Evolutionary conservation across 2,113 vertebrate genomes (phyloP), one percentile per base, ranked within the genome.

Genomic region (Calidris pygmaea): DNA sequence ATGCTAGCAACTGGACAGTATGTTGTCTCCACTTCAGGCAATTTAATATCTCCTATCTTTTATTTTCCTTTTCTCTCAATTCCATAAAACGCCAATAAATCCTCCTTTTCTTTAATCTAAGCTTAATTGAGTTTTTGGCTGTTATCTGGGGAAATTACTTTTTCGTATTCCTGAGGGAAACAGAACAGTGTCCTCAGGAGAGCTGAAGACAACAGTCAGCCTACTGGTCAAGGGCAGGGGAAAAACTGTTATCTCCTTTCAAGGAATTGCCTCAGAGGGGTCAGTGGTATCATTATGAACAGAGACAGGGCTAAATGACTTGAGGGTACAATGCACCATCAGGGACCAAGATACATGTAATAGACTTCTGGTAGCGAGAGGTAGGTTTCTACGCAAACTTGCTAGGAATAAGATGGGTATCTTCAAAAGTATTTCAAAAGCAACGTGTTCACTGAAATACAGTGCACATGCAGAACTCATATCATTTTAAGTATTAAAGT

Each of bases 131-230:
- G 85, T 71, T 97, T 97, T 93, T 72, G 63, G 89, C 71, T 94
- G 89, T 97, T 97, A 97, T 97, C 92, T 92, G 85, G 63, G 87
- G 89, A 95, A 97, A 97, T 95, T 95, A 89, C 93, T 97, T 95
- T 89, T 93, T 78, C 20, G 7, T 62, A 56, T 91, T 97, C 96
- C 92, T 76, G 58, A 87, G 93, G 93, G 96, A 96, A 91, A 79
- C 62, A 71, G 87, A 95, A 37, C n/a, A 55, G 37, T 55, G 81
- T 83, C 75, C 95, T 87, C 91, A 77, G 67, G 76, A 96, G 91
- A 90, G 79, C 85, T 77, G 87, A 95, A 53, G 84, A 77, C 73
- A 91, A 78, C 77, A 77, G 55, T 14, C 77, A 88, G 59, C 14
- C 56, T 17, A 10, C 63, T 74, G 85, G 94, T 92, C 96, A 96